These are phyloP conservation scores for Mesorhabditis sp. DNA, from an alignment of 2,888 invertebrate genomes.

Conservation along the genomic window DNA sequence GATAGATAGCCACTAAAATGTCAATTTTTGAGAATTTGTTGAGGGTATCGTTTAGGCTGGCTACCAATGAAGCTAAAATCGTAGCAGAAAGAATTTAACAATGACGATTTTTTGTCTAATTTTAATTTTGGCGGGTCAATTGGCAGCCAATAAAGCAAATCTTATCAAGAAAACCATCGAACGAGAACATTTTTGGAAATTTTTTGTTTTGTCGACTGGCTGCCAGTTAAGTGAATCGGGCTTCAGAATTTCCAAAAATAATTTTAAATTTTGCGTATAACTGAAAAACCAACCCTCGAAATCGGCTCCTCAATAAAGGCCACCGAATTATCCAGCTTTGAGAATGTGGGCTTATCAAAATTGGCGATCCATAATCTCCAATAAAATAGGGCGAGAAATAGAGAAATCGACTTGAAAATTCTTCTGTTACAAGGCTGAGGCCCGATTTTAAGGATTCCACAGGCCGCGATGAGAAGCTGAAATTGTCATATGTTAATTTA, in stretches of 20 bases:
- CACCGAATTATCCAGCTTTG: conserved; percentile 84
- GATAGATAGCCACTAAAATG: conserved; percentile 61
- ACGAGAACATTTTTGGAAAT: not conserved
- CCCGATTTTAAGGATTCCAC: not conserved
- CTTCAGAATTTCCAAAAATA: not conserved
- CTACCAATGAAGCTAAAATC: not conserved
- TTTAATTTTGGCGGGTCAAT: no score
- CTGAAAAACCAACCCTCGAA: conserved; percentile 20
- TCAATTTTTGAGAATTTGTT: not conserved
- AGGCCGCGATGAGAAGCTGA: not conserved
- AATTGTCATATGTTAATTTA: not conserved
- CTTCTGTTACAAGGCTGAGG: no score
- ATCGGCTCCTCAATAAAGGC: conserved; percentile 68
- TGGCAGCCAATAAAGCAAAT: no score
- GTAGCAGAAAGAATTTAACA: no score
- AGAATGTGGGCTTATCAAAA: conserved; percentile 74
- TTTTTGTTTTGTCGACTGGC: not conserved
- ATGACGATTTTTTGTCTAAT: no score
- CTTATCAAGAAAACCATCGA: no score
- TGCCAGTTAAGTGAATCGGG: no score
- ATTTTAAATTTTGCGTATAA: not conserved
- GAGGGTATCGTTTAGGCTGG: no score
- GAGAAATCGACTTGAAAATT: conserved; percentile 19
- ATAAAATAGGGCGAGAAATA: not conserved
- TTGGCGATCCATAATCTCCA: conserved; percentile 75